A percentile compares a stretch with the other conserved stretches of the same genome.
Evolutionary conservation across 2,888 invertebrate species (phyloP).

Genomic region (Schizaphis graminum): DNA sequence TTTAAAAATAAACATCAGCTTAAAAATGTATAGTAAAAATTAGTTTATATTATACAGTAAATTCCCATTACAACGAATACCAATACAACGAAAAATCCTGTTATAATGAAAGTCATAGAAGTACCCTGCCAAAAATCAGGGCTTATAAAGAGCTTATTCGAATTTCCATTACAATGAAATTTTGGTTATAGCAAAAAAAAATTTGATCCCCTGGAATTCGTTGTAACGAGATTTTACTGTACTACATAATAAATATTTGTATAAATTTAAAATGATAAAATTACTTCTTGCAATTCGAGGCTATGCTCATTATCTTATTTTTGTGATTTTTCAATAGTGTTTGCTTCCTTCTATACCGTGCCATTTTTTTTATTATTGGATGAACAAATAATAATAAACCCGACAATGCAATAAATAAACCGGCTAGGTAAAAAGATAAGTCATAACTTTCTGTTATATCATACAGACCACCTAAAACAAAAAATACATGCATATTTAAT

Average conservation of each 20-base stretch:
- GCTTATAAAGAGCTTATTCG: too few relatives aligned
- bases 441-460: slow-evolving; percentile 84
- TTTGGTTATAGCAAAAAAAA: too few relatives aligned
- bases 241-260: neutral
- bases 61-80: too few relatives aligned
- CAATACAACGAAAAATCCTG: too few relatives aligned
- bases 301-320: slow-evolving; percentile 54
- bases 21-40: too few relatives aligned
- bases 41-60: too few relatives aligned
- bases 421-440: slow-evolving; percentile 85
- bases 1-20: too few relatives aligned
- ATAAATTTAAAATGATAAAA: slow-evolving; percentile 16
- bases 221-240: too few relatives aligned
- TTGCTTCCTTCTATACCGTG: slow-evolving; percentile 46
- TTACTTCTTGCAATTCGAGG: slow-evolving; percentile 56
- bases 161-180: too few relatives aligned
- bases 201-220: too few relatives aligned
- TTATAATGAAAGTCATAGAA: too few relatives aligned
- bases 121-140: too few relatives aligned
- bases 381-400: slow-evolving; percentile 75
- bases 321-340: slow-evolving; percentile 42
- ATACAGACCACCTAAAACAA: slow-evolving; percentile 82
- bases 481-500: neutral
- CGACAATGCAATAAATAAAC: slow-evolving; percentile 83
- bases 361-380: slow-evolving; percentile 50